These are phyloP conservation scores for Solenodon paradoxus DNA, from an alignment of 2,113 vertebrate species.

Conservation along the genomic window DNA sequence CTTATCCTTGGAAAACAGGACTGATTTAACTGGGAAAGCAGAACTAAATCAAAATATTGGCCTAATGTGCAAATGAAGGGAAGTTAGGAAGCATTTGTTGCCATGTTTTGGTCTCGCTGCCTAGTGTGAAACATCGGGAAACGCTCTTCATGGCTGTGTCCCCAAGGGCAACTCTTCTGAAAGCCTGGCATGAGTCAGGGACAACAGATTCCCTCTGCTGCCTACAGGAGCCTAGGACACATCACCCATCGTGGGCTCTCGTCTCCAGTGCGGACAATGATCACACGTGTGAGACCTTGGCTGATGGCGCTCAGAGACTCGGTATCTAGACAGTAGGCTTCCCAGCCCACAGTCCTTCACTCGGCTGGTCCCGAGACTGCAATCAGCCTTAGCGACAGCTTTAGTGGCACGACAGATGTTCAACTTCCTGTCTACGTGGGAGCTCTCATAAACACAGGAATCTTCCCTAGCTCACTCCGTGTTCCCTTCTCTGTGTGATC, in stretches of 20 bases:
- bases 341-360: background rate
- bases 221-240: background rate
- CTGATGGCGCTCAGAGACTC: too few species aligned
- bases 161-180: background rate
- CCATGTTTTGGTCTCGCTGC: slow-evolving; percentile 5
- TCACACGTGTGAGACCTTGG: too few species aligned
- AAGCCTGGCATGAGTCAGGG: background rate
- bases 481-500: background rate
- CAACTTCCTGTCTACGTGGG: background rate
- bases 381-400: background rate
- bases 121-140: background rate
- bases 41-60: slow-evolving; percentile 51
- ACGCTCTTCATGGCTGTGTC: background rate
- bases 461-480: background rate
- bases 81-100: slow-evolving; percentile 25
- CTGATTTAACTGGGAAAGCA: background rate
- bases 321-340: background rate
- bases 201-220: background rate
- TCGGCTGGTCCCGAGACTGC: background rate
- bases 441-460: background rate
- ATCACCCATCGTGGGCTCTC: too few species aligned
- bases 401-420: background rate
- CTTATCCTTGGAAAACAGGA: slow-evolving; percentile 48
- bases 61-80: background rate
- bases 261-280: too few species aligned